phyloP scores from a whole-genome alignment of 2,113 vertebrate species.

The Apteryx mantelli region DNA sequence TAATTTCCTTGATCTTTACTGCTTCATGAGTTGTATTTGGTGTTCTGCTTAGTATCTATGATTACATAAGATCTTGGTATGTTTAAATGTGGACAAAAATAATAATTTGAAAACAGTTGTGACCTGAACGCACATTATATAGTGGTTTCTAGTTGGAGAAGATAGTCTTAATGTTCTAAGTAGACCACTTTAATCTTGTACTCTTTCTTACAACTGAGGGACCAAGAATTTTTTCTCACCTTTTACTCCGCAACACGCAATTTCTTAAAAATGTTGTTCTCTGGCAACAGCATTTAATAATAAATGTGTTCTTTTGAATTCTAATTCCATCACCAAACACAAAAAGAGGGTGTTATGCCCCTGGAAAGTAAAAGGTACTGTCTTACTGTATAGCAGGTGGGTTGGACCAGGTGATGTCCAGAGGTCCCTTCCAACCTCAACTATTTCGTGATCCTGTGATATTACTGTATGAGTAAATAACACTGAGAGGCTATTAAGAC shows the following conservation, averaged over 20 bases:
- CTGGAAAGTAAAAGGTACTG: neutral
- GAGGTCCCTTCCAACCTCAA: no score
- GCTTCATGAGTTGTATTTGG: neutral
- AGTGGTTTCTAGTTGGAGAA: neutral
- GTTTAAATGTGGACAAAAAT: neutral
- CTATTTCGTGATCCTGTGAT: neutral
- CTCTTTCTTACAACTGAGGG: neutral
- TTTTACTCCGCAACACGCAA: neutral
- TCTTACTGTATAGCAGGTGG: neutral
- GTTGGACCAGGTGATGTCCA: no score
- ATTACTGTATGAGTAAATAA: neutral
- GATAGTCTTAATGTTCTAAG: neutral
- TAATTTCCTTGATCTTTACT: neutral
- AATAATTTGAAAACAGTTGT: neutral
- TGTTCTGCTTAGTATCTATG: neutral
- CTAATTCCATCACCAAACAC: neutral
- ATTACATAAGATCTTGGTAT: neutral
- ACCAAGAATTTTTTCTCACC: neutral
- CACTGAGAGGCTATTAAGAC: neutral
- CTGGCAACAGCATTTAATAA: neutral
- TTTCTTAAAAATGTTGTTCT: neutral
- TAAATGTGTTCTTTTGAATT: neutral
- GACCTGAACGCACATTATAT: fast-evolving
- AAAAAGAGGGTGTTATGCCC: neutral
- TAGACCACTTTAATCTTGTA: neutral